Evolutionary conservation across 1,140 invertebrate genomes (phyloP).

Genomic region (Palaemon carinicauda): DNA sequence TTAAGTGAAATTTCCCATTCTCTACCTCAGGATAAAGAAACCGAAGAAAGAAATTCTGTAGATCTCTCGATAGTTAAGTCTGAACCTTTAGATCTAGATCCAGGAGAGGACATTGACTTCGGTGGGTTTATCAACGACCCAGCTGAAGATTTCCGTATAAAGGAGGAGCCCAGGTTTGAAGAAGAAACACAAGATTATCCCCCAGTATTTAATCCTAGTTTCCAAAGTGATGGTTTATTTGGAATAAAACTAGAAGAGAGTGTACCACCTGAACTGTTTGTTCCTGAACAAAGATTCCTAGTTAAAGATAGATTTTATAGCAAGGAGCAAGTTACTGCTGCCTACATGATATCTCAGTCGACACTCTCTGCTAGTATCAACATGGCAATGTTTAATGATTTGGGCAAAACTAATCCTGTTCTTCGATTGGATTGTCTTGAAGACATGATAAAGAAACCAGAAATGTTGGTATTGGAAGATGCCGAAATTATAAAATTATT

Average conservation of each 20-base stretch:
- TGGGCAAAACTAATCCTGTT: conserved; percentile 4
- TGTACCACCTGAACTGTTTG: not conserved
- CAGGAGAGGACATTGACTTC: conserved; percentile 32
- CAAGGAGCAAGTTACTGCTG: conserved; percentile 34
- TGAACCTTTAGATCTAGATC: conserved; percentile 30
- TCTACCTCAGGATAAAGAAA: not conserved
- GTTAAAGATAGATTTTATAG: conserved; percentile 34
- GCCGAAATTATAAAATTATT: conserved; percentile 26
- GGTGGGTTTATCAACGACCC: conserved; percentile 16
- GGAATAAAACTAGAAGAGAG: conserved; percentile 32
- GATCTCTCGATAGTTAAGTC: conserved; percentile 36
- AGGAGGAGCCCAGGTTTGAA: conserved; percentile 26
- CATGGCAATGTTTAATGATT: conserved; percentile 37
- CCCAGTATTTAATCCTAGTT: not conserved
- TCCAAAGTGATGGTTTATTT: not conserved
- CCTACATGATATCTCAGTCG: conserved; percentile 39
- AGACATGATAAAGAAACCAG: conserved; percentile 5
- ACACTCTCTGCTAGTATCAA: conserved; percentile 23
- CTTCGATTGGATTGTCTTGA: conserved; percentile 17
- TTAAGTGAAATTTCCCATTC: not conserved
- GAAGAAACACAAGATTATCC: conserved; percentile 19
- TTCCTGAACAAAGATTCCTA: conserved; percentile 11
- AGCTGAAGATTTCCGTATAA: conserved; percentile 37
- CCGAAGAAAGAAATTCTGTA: not conserved
- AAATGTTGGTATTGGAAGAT: conserved; percentile 25